These are phyloP conservation scores for Lerema accius DNA, from an alignment of 1,140 invertebrate species.

Conservation along the genomic window DNA sequence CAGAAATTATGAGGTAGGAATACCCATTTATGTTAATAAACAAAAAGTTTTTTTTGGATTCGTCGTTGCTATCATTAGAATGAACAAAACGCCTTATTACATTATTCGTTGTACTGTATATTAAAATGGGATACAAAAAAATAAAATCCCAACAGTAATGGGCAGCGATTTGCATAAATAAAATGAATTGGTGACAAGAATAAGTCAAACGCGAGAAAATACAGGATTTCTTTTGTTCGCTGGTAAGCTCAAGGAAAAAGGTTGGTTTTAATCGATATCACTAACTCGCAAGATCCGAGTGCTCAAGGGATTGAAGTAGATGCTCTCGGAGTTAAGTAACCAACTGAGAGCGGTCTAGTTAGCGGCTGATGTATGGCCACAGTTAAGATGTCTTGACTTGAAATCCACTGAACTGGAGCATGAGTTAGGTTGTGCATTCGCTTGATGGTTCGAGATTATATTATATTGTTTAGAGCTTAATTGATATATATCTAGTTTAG, in stretches of 20 bases:
- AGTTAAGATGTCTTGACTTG: constrained; percentile 27
- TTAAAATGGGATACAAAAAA: too few relatives aligned
- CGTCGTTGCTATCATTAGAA: too few relatives aligned
- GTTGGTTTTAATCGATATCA: constrained; percentile 9
- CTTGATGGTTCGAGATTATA: not conserved
- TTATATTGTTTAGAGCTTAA: too few relatives aligned
- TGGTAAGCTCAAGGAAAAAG: not conserved
- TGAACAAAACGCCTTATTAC: too few relatives aligned
- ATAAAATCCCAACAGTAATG: too few relatives aligned
- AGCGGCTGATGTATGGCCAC: constrained; percentile 21
- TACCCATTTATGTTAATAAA: too few relatives aligned
- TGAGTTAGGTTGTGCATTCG: constrained; percentile 1
- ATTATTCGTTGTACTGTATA: too few relatives aligned
- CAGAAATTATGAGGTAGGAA: too few relatives aligned
- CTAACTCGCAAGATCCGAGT: constrained; percentile 6
- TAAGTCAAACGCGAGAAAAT: not conserved
- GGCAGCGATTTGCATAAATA: too few relatives aligned
- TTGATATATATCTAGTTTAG: too few relatives aligned
- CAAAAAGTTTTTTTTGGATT: too few relatives aligned
- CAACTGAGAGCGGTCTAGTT: constrained; percentile 19
- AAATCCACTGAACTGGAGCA: constrained; percentile 5
- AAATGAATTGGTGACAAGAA: not conserved
- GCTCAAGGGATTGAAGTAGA: constrained; percentile 27
- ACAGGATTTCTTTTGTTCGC: not conserved
- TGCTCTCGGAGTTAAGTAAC: constrained; percentile 17